Evolutionary conservation across 1,140 invertebrate genomes (phyloP).

Genomic region (Physella acuta): DNA sequence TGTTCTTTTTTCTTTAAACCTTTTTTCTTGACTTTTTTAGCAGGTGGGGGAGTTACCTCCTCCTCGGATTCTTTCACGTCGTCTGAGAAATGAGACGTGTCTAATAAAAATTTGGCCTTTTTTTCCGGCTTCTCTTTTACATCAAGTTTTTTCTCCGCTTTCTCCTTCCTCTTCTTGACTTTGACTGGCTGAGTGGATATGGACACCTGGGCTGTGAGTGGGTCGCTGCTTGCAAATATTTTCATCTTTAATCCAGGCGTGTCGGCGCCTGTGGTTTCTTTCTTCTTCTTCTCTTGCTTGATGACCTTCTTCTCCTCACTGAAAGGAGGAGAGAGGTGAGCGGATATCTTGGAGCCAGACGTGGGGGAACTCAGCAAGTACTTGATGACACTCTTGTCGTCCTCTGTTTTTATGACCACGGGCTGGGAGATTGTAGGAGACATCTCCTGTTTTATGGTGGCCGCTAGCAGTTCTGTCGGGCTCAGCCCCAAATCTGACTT

Average conservation of each 20-base stretch:
- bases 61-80: too few species aligned
- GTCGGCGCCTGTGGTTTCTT: background rate
- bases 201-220: conserved; percentile 7
- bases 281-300: conserved; percentile 17
- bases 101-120: too few species aligned
- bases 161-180: background rate
- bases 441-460: conserved; percentile 7
- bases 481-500: background rate
- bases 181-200: background rate
- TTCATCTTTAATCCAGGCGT: conserved; percentile 20
- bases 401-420: conserved; percentile 20
- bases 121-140: too few species aligned
- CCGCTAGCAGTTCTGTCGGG: background rate
- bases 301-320: background rate
- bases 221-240: conserved; percentile 17
- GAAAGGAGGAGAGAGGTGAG: background rate
- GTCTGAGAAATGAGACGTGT: too few species aligned
- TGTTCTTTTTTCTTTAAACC: conserved; percentile 27
- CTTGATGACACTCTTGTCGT: conserved; percentile 43
- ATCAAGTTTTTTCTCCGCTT: too few species aligned
- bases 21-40: conserved; percentile 21
- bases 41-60: background rate
- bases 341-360: conserved; percentile 29
- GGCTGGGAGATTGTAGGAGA: conserved; percentile 17
- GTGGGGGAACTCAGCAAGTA: conserved; percentile 43